Conservation (phyloP, 2,888 invertebrate species). For the Gymnocheta viridis region DNA sequence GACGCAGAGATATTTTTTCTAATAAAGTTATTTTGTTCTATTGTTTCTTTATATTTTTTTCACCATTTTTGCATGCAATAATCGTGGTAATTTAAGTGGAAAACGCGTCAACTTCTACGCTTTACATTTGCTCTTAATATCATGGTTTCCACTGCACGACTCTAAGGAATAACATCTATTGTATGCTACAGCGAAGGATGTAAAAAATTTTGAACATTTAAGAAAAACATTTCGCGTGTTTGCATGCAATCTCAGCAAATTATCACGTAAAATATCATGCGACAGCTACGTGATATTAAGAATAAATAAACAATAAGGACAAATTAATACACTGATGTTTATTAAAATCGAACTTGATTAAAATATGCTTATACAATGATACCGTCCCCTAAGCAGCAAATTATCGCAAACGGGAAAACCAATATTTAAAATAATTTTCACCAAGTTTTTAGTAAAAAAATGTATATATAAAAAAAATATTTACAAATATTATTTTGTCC, state of each 20-base stretch:
- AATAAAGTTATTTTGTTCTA: slow-evolving; percentile 62
- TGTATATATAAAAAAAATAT: too few species aligned
- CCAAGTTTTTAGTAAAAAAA: too few species aligned
- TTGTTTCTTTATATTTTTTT: slow-evolving; percentile 29
- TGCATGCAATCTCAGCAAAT: slow-evolving; percentile 43
- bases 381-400: too few species aligned
- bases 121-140: slow-evolving; percentile 33
- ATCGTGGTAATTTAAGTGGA: slow-evolving; percentile 3
- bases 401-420: too few species aligned
- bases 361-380: neutral
- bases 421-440: too few species aligned
- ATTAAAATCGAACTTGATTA: slow-evolving; percentile 31
- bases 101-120: slow-evolving; percentile 34
- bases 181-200: neutral
- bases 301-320: neutral
- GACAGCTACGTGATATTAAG: slow-evolving; percentile 41
- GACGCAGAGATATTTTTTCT: slow-evolving; percentile 32
- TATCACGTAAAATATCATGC: slow-evolving; percentile 60
- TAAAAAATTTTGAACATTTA: neutral
- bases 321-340: slow-evolving; percentile 14
- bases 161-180: neutral
- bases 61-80: slow-evolving; percentile 33
- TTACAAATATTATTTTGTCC: too few species aligned
- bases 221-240: neutral
- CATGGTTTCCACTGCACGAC: slow-evolving; percentile 28